Base-by-base conservation (phyloP, 2,888 invertebrate genomes). In the Acrobasis repandana region DNA sequence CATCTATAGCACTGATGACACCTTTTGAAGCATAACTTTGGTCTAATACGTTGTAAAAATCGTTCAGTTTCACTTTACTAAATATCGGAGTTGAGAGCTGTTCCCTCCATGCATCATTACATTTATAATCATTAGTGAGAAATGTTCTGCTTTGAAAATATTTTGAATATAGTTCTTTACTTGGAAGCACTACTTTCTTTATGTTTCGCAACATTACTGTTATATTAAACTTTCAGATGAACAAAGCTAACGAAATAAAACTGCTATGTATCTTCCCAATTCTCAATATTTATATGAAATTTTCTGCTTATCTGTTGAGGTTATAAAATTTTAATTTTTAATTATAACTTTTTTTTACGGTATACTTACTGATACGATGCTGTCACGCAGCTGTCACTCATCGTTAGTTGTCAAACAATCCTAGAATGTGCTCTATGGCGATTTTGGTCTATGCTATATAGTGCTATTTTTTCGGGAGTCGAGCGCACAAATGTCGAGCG, bases 1-100 rank as follows among this genome's bases (percentile, higher is more conserved):
- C 93, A 83, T 98, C 98, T 33, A 97, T 93, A 3, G 96, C 95
- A 82, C 95, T 95, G 15, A 96, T 93, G 68, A 93, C 93, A 15
- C 94, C 94, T 61, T 92, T 92, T 47, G 90, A 93, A 51, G 94
- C 88, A 75, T 94, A 95, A 67, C 94, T 94, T 71, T 94, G 94
- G 62, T 96, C 95, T 49, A 97, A 73, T 63, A 95, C 94, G 73
- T 94, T 88, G 77, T 95, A 96, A 67, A 97, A 93, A 71, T 95
- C 94, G 65, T 94, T 94, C 61, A 94, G 66, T 72, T 95, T 94
- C 36, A 96, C 88, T 80, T 93, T 93, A 66, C 91, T 85, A 48
- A 96, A 76, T 43, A 96, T 74, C 3, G 95, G 92, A 11, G 94
- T 92, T 15, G 94, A 85, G 47, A 95, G 84, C 65, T 96, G 90